Percentiles rank a stretch among this genome's conserved stretches.
Conservation (phyloP, 2,888 invertebrate genomes). For the Acrobasis suavella region DNA sequence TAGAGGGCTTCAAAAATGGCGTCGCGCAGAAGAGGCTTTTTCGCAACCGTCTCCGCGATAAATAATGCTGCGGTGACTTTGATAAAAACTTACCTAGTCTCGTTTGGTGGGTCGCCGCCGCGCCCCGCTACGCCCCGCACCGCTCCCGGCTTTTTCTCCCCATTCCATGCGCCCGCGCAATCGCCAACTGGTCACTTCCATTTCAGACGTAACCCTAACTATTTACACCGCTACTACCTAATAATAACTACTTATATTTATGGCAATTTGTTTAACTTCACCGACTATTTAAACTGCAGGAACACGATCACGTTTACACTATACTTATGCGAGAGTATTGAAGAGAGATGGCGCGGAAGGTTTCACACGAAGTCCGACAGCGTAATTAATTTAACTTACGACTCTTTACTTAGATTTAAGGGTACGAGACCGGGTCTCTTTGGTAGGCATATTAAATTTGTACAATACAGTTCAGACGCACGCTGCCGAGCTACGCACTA, state of each 20-base stretch:
- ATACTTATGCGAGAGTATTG: constrained; percentile 81
- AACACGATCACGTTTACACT: constrained; percentile 82
- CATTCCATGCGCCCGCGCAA: constrained; percentile 75
- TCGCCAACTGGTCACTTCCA: constrained; percentile 71
- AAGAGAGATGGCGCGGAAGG: constrained; percentile 77
- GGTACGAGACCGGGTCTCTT: constrained; percentile 84
- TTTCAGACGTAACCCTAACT: constrained; percentile 68
- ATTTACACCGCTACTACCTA: constrained; percentile 79
- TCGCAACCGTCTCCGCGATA: constrained; percentile 82
- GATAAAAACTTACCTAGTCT: constrained; percentile 82
- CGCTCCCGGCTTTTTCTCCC: constrained; percentile 69
- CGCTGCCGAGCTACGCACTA: constrained; percentile 56
- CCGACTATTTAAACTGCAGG: constrained; percentile 81
- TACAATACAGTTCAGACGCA: constrained; percentile 77
- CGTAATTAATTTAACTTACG: constrained; percentile 75
- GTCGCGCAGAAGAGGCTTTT: constrained; percentile 76
- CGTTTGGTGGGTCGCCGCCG: constrained; percentile 78
- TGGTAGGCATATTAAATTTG: constrained; percentile 83
- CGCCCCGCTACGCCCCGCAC: constrained; percentile 52
- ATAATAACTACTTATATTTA: constrained; percentile 81
- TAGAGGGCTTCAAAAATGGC: constrained; percentile 77
- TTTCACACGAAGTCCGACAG: constrained; percentile 69
- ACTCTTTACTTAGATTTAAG: constrained; percentile 80
- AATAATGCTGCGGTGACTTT: constrained; percentile 78
- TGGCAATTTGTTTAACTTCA: constrained; percentile 83